Percentiles rank a stretch among this genome's conserved stretches.
phyloP scores from a whole-genome alignment of 2,888 invertebrate species.

The Hecatera dysodea region DNA sequence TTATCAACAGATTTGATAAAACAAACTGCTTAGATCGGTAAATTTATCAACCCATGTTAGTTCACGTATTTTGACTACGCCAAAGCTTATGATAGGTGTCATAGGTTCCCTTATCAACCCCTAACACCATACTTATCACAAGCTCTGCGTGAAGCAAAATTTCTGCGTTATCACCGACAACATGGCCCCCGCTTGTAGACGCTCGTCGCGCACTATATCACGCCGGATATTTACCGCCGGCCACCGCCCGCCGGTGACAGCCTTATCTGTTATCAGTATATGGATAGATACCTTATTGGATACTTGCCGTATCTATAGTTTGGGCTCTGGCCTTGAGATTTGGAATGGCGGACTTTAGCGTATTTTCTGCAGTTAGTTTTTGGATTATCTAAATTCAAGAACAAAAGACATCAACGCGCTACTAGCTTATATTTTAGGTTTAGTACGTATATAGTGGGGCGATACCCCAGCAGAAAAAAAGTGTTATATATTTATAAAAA shows the following conservation, averaged over 20 bases:
- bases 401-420: conserved; percentile 40
- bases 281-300: conserved; percentile 82
- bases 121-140: conserved; percentile 47
- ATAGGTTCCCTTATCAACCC: neutral
- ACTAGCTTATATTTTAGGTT: neutral
- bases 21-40: no score
- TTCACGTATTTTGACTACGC: neutral
- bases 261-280: conserved; percentile 90
- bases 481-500: no score
- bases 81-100: neutral
- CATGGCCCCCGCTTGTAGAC: conserved; percentile 71
- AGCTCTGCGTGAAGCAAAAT: conserved; percentile 53
- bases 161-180: conserved; percentile 65
- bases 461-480: neutral
- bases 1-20: no score
- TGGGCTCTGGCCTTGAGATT: conserved; percentile 73
- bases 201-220: conserved; percentile 84
- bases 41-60: no score
- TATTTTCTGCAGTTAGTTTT: conserved; percentile 45
- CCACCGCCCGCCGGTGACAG: conserved; percentile 86
- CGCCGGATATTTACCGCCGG: conserved; percentile 83
- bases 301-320: conserved; percentile 80
- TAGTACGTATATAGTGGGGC: neutral
- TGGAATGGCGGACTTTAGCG: conserved; percentile 59
- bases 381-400: neutral